Percentiles rank a stretch among this genome's conserved stretches.
Conservation (phyloP, 2,797 vertebrate genomes). For the Tragopan temminckii region DNA sequence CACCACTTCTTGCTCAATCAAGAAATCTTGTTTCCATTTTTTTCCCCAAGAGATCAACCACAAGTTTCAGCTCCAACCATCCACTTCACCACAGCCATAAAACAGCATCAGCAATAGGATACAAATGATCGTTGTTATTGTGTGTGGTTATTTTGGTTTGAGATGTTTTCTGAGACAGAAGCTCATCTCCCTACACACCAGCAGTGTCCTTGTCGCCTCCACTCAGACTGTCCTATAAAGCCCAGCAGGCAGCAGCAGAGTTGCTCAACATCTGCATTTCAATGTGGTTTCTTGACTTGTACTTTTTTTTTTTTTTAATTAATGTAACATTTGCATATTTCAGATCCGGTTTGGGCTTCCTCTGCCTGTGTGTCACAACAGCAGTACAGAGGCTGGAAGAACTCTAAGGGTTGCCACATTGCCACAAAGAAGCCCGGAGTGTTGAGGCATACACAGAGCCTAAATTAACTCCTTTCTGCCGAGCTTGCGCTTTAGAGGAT, state of each 20-base stretch:
- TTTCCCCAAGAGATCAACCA: background rate
- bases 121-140: background rate
- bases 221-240: background rate
- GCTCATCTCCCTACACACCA: background rate
- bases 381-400: background rate
- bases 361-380: background rate
- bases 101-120: background rate
- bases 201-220: background rate
- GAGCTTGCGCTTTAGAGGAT: background rate
- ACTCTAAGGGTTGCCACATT: background rate
- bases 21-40: background rate
- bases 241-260: background rate
- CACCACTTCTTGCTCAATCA: background rate
- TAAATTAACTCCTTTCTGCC: background rate
- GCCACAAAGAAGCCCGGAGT: background rate
- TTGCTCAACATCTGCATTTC: slow-evolving; percentile 10
- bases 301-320: background rate
- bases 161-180: background rate
- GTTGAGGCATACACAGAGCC: background rate
- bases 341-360: background rate
- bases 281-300: background rate
- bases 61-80: background rate
- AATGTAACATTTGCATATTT: background rate
- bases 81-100: background rate
- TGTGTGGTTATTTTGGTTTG: background rate